These are phyloP conservation scores for Sebastes fasciatus DNA, from an alignment of 2,113 vertebrate genomes.

Conservation along the genomic window DNA sequence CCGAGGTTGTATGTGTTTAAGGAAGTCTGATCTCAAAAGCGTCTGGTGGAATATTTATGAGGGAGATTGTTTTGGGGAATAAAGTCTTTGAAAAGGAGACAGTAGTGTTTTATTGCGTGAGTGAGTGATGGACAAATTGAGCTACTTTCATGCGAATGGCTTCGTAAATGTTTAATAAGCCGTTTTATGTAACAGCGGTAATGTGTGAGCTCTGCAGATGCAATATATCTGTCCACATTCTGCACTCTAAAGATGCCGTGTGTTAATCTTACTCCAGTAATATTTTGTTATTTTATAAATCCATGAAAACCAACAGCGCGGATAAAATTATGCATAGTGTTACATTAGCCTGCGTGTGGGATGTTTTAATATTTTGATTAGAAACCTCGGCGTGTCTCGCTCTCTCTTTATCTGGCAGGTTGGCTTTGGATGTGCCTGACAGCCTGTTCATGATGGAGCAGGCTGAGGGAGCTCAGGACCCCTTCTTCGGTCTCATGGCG, in stretches of 20 bases:
- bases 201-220: conserved; percentile 19
- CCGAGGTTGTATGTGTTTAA: conserved; percentile 19
- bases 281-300: neutral
- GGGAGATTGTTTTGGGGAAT: conserved; percentile 20
- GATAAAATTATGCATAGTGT: neutral
- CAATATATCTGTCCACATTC: neutral
- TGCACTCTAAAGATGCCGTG: neutral
- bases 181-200: conserved; percentile 25
- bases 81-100: conserved; percentile 21
- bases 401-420: conserved; percentile 58
- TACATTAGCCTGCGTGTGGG: neutral
- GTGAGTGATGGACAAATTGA: conserved; percentile 31
- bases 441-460: conserved; percentile 79
- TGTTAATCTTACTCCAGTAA: neutral
- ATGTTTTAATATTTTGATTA: neutral
- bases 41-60: conserved; percentile 53
- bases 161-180: conserved; percentile 57
- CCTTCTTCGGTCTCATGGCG: conserved; percentile 88
- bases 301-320: neutral
- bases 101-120: conserved; percentile 27
- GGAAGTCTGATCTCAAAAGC: conserved; percentile 28
- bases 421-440: conserved; percentile 79
- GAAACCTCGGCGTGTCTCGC: neutral
- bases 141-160: conserved; percentile 36
- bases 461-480: conserved; percentile 85